Percentiles rank a stretch among this genome's conserved stretches.
Evolutionary conservation across 1,140 invertebrate genomes (phyloP).

Genomic region (Drosophila ananassae): DNA sequence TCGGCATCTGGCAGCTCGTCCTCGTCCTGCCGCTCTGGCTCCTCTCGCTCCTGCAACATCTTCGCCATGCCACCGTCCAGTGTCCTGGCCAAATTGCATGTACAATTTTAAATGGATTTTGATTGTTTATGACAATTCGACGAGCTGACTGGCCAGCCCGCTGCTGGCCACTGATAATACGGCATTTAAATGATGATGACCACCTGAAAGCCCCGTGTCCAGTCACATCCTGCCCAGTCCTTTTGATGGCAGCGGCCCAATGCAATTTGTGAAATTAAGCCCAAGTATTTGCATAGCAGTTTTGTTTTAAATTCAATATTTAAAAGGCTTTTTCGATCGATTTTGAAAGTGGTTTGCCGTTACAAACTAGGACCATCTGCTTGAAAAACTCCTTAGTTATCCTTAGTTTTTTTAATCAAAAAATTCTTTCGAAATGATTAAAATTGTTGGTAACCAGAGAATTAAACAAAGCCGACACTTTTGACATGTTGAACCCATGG

Average conservation of each 20-base stretch:
- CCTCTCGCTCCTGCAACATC: neutral
- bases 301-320: neutral
- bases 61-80: neutral
- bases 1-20: slow-evolving; percentile 51
- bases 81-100: slow-evolving; percentile 67
- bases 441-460: neutral
- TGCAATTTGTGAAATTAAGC: slow-evolving; percentile 44
- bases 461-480: neutral
- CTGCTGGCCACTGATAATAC: slow-evolving; percentile 76
- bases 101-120: slow-evolving; percentile 83
- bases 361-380: neutral
- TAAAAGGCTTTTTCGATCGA: neutral
- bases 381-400: too few species aligned
- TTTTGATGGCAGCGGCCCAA: slow-evolving; percentile 8
- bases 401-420: slow-evolving; percentile 5
- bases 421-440: slow-evolving; percentile 4
- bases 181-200: slow-evolving; percentile 73
- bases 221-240: neutral
- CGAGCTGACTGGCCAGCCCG: slow-evolving; percentile 68
- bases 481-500: slow-evolving; percentile 23
- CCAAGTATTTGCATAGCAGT: slow-evolving; percentile 13
- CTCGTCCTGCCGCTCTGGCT: slow-evolving; percentile 1
- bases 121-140: slow-evolving; percentile 81
- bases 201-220: slow-evolving; percentile 18
- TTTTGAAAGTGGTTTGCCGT: neutral